Evolutionary conservation across 2,888 invertebrate genomes (phyloP).

Genomic region (Coremacera marginata): DNA sequence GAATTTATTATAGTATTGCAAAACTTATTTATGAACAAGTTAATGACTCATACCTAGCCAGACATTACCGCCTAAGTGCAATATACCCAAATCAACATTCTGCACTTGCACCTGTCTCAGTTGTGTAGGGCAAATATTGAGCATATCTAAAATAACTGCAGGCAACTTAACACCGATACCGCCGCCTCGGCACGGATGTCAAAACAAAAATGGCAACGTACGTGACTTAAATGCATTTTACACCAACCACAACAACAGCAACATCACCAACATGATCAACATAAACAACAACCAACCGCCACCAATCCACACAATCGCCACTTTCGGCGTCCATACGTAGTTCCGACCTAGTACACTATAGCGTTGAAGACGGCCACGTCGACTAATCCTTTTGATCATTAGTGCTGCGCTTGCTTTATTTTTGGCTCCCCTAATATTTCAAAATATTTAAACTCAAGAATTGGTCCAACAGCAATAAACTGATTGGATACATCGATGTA

Average conservation of each 20-base stretch:
- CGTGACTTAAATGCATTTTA: neutral
- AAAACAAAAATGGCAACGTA: slow-evolving; percentile 14
- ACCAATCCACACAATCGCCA: neutral
- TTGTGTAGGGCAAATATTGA: neutral
- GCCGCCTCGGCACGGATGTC: neutral
- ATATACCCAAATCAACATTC: neutral
- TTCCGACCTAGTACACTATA: slow-evolving; percentile 25
- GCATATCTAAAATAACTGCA: neutral
- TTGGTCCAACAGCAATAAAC: neutral
- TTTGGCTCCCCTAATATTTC: slow-evolving; percentile 23
- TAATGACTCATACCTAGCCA: too few relatives aligned
- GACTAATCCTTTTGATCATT: slow-evolving; percentile 22
- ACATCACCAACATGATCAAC: neutral
- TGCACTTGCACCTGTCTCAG: slow-evolving; percentile 21
- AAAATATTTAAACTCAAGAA: neutral
- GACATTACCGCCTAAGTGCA: neutral
- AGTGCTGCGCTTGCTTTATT: slow-evolving; percentile 12
- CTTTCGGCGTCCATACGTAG: slow-evolving; percentile 7
- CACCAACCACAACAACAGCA: neutral
- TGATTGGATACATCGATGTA: neutral
- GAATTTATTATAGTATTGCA: too few relatives aligned
- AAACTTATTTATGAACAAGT: too few relatives aligned
- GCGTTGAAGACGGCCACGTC: neutral
- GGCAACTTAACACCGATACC: neutral
- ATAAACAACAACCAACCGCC: neutral